Evolutionary conservation across 2,113 vertebrate species (phyloP), one percentile per base, ranked within the genome.

Genomic region (human (Homo sapiens)): DNA sequence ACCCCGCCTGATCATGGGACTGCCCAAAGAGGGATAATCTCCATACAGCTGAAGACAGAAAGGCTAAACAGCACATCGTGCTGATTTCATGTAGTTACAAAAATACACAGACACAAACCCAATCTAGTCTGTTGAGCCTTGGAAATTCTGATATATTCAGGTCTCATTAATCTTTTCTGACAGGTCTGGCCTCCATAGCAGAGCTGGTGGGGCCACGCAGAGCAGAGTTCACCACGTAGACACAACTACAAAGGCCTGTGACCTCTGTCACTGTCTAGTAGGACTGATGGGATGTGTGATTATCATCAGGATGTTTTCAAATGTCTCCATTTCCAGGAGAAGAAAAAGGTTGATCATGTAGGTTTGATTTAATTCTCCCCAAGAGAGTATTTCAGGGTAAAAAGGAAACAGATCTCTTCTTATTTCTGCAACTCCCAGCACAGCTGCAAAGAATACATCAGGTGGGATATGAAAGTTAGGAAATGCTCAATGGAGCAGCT

Each of bases 331-430:
- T 91, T 97, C 89, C 78, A 95, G 25, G 68, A 92, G 81, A 87
- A 90, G 35, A 35, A 84, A 78, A 83, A 83, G 32, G 35, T 32
- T 30, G 59, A 57, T 90, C 76, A 64, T 43, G 80, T 59, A 92
- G 52, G n/a, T 85, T 84, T 91, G 90, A 90, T 55, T 87, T 82
- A 84, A 93, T 95, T 92, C 78, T 81, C 93, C 87, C 66, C 35
- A 55, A 84, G 95, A 40, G 95, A 96, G 83, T 93, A 66, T 55
- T 97, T 96, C 82, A 90, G 0, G 5, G 78, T 89, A 43, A 83
- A 87, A 94, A 93, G 68, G 93, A 97, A 94, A 85, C 35, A 89
- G 76, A 88, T 45, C 57, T 88, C 57, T 95, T 89, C 73, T 61
- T 66, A 73, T 81, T 93, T 93, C 38, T 85, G 23, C 22, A 93